These are phyloP conservation scores for Cyrtonyx montezumae DNA, from an alignment of 2,113 vertebrate species.

Conservation along the genomic window DNA sequence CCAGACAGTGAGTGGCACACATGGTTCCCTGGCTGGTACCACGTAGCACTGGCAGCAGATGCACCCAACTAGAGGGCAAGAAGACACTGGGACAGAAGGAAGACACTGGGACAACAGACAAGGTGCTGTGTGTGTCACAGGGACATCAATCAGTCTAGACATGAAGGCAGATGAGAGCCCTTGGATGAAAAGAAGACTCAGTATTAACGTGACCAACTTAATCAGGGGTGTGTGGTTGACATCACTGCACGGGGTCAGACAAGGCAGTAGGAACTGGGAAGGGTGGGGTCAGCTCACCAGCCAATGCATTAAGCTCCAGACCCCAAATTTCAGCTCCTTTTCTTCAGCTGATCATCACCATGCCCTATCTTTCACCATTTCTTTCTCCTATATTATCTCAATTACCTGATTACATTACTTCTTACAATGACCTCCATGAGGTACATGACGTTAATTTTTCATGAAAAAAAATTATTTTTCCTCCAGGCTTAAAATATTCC, in stretches of 20 bases:
- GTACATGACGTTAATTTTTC: background rate
- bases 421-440: background rate
- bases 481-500: background rate
- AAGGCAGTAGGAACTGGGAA: background rate
- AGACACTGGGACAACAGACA: rapidly evolving
- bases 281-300: background rate
- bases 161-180: background rate
- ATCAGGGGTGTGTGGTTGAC: background rate
- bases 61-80: background rate
- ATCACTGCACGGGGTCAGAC: rapidly evolving
- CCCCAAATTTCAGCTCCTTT: background rate
- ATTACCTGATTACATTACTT: background rate
- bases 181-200: background rate
- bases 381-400: background rate
- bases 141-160: background rate
- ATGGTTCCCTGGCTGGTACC: background rate
- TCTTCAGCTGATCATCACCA: background rate
- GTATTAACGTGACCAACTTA: background rate
- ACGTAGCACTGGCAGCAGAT: background rate
- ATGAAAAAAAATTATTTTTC: background rate
- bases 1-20: rapidly evolving
- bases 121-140: background rate
- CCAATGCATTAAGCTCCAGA: background rate
- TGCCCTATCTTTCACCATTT: background rate
- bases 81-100: rapidly evolving